Base-by-base conservation (phyloP, 2,888 invertebrate genomes). In the Zeuzera pyrina region DNA sequence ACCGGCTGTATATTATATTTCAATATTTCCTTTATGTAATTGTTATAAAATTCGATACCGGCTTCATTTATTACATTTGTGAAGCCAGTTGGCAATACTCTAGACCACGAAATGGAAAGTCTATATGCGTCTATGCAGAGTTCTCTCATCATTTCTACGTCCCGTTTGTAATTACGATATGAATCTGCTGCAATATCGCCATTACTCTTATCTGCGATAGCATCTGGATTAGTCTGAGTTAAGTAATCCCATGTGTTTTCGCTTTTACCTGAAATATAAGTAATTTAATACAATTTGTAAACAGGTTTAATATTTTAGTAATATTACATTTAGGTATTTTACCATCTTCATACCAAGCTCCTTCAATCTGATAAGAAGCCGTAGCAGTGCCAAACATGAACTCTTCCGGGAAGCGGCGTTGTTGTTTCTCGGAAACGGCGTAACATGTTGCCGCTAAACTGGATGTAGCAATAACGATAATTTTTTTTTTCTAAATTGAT, bases 211-310 rank as follows among this genome's bases (percentile, higher is more conserved):
- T 88, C 84, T 2, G 33, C 55, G 12, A 88, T 79, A 25, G 70
- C 62, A 12, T 85, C 83, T 0, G 85, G 60, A 2, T 47, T 26
- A 8, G 32, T 43, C 24, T 87, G 87, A 1, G 86, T 79, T 44
- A 87, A 57, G 33, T 58, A 70, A 57, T 90, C 90, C 90, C 89
- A 89, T 38, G 88, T 87, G 34, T 77, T 86, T 62, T 81, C 77
- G 1, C 83, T 63, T 57, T 86, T 87, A 12, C 84, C 87, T 76
- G 36, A 10, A 57, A 48, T 7, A 19, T 7, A n/a, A n/a, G n/a
- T n/a, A n/a, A n/a, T n/a, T n/a, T n/a, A n/a, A n/a, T n/a, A n/a
- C n/a, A n/a, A n/a, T n/a, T n/a, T n/a, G n/a, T n/a, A n/a, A n/a
- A n/a, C n/a, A n/a, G n/a, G n/a, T n/a, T n/a, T n/a, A n/a, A n/a